A percentile compares a stretch with the other conserved stretches of the same genome.
These are phyloP conservation scores for Pantala flavescens DNA, from an alignment of 1,140 invertebrate genomes.

Conservation along the genomic window DNA sequence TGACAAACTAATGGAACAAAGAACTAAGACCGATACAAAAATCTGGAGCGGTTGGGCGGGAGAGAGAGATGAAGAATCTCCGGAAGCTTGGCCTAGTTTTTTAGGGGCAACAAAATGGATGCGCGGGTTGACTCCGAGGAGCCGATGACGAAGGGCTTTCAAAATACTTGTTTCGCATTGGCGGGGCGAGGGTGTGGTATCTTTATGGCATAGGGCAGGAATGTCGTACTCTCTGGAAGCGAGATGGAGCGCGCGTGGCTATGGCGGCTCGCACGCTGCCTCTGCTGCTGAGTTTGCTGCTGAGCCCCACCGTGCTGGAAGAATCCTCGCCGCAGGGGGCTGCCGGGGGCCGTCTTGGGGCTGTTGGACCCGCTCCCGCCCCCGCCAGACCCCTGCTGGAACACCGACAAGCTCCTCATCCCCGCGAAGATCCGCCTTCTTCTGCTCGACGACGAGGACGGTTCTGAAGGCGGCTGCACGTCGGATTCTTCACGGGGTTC, in stretches of 20 bases:
- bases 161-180: no score
- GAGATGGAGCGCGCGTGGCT: conserved; percentile 60
- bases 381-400: conserved; percentile 50
- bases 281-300: background rate
- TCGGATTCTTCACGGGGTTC: background rate
- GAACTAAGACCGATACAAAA: conserved; percentile 26
- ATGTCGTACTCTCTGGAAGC: conserved; percentile 65
- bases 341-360: background rate
- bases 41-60: conserved; percentile 21
- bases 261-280: conserved; percentile 34
- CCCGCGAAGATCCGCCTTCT: conserved; percentile 57
- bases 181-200: no score
- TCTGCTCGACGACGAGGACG: conserved; percentile 19
- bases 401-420: conserved; percentile 61
- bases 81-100: no score
- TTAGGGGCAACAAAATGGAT: no score
- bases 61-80: no score
- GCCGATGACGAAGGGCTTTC: no score
- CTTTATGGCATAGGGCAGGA: no score
- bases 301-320: background rate
- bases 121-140: no score
- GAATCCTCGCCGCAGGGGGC: background rate
- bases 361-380: conserved; percentile 29
- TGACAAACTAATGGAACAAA: conserved; percentile 26
- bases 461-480: background rate